phyloP scores from a whole-genome alignment of 2,797 vertebrate species.

The Poeciliopsis infans region DNA sequence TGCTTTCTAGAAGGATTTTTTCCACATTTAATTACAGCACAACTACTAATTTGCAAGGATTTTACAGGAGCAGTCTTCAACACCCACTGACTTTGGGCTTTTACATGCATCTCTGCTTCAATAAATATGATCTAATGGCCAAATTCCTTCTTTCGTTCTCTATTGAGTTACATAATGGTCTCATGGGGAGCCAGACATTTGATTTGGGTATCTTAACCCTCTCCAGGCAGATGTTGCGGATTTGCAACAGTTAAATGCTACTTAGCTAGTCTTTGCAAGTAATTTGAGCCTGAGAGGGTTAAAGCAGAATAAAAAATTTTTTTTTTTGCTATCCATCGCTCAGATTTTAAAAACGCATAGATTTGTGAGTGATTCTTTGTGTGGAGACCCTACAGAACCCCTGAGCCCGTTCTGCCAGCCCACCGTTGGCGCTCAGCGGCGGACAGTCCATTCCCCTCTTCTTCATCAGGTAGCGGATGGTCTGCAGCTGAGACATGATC shows the following conservation, averaged over 20 bases:
- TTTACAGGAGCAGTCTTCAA: neutral
- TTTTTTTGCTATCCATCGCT: neutral
- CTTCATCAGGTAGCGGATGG: slow-evolving; percentile 90
- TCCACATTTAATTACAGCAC: neutral
- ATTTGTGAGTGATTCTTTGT: neutral
- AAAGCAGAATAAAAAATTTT: neutral
- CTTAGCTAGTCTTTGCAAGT: too few species aligned
- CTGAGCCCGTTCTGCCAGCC: neutral
- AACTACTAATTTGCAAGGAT: neutral
- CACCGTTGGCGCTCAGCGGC: slow-evolving; percentile 79
- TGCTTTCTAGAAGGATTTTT: neutral
- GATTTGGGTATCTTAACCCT: neutral
- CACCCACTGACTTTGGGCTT: neutral
- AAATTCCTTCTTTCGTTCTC: neutral
- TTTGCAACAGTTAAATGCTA: too few species aligned
- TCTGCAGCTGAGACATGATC: slow-evolving; percentile 91
- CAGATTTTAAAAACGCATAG: neutral
- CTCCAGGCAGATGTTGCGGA: too few species aligned
- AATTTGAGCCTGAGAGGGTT: too few species aligned
- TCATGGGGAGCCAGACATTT: neutral
- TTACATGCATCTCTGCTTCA: neutral
- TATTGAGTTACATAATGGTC: neutral
- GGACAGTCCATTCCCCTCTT: slow-evolving; percentile 90
- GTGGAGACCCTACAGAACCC: neutral
- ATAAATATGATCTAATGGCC: neutral